These are phyloP conservation scores for Anser brachyrhynchus DNA, from an alignment of 2,113 vertebrate genomes.

Conservation along the genomic window DNA sequence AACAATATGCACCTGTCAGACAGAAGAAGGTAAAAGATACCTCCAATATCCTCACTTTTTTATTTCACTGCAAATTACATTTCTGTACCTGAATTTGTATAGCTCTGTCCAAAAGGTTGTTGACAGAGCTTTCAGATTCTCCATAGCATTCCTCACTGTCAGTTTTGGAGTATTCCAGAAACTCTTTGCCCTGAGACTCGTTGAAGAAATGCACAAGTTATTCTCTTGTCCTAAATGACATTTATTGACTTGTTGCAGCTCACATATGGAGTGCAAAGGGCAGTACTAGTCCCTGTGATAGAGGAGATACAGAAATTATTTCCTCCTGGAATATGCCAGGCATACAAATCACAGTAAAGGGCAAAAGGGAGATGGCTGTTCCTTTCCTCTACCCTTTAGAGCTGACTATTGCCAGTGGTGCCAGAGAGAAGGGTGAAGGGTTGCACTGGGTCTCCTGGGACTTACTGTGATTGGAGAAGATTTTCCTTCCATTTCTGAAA, in stretches of 20 bases:
- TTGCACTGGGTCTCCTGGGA: neutral
- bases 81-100: neutral
- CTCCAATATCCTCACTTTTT: neutral
- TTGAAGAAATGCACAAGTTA: neutral
- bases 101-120: neutral
- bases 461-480: neutral
- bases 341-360: neutral
- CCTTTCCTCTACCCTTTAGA: neutral
- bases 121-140: neutral
- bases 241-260: neutral
- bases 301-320: neutral
- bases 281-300: neutral
- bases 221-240: neutral
- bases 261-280: neutral
- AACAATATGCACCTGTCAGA: neutral
- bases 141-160: neutral
- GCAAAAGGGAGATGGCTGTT: neutral
- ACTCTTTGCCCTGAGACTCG: neutral
- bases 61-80: neutral
- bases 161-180: neutral
- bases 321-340: neutral
- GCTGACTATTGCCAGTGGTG: neutral
- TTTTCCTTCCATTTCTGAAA: conserved; percentile 24
- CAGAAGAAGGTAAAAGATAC: neutral
- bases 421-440: neutral